phyloP scores from a whole-genome alignment of 2,888 invertebrate species.

The Danaus chrysippus region DNA sequence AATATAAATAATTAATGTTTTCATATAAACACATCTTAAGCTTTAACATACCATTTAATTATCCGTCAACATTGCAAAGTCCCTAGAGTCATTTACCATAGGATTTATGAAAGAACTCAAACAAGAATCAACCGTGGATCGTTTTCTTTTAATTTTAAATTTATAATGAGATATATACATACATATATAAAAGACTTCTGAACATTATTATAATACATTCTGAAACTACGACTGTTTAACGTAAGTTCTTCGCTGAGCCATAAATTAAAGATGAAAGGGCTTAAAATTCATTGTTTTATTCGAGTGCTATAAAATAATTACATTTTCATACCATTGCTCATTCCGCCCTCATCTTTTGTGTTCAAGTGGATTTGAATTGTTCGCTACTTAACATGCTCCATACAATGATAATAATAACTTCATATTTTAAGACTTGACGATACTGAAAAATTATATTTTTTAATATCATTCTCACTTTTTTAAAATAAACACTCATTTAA shows the following conservation, averaged over 20 bases:
- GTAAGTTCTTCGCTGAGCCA: conserved; percentile 25
- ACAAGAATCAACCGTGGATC: neutral
- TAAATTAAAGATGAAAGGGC: conserved; percentile 43
- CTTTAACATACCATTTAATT: conserved; percentile 5
- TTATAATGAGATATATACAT: neutral
- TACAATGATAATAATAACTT: neutral
- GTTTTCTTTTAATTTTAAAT: neutral
- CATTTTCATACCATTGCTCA: conserved; percentile 56
- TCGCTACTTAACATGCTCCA: conserved; percentile 13
- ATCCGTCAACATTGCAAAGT: neutral
- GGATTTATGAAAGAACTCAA: neutral
- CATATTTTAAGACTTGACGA: neutral
- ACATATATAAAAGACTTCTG: too few relatives aligned
- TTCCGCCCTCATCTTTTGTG: conserved; percentile 34
- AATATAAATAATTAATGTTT: neutral
- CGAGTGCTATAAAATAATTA: conserved; percentile 60
- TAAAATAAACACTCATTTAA: too few relatives aligned
- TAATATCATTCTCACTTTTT: too few relatives aligned
- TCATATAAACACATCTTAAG: neutral
- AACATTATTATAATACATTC: too few relatives aligned
- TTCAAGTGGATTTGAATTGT: conserved; percentile 24
- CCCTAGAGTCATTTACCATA: neutral
- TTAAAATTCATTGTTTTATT: conserved; percentile 47
- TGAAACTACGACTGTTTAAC: too few relatives aligned
- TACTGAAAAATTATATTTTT: neutral